These are phyloP conservation scores for Apeira syringaria DNA, from an alignment of 2,888 invertebrate genomes.

Conservation along the genomic window DNA sequence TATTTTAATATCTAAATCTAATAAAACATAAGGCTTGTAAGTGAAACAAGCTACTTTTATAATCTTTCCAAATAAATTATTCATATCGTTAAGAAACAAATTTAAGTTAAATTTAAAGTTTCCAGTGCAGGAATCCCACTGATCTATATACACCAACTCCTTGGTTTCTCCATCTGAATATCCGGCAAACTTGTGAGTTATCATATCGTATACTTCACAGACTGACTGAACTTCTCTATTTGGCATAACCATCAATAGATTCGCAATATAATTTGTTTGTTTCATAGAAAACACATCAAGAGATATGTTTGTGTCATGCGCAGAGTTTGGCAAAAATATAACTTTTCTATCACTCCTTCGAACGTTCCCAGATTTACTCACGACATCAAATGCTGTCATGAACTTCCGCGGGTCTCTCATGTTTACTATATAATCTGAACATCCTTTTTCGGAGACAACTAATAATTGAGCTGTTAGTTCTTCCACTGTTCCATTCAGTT, in stretches of 20 bases:
- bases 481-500: slow-evolving; percentile 36
- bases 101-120: slow-evolving; percentile 52
- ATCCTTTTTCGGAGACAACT: slow-evolving; percentile 66
- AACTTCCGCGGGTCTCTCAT: slow-evolving; percentile 59
- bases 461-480: slow-evolving; percentile 47
- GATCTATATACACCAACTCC: slow-evolving; percentile 56
- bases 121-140: slow-evolving; percentile 63
- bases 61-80: slow-evolving; percentile 67
- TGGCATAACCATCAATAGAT: slow-evolving; percentile 55
- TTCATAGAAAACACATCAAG: slow-evolving; percentile 52
- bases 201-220: slow-evolving; percentile 53
- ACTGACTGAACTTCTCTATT: slow-evolving; percentile 24
- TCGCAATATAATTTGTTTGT: slow-evolving; percentile 57
- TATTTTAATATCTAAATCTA: slow-evolving; percentile 57
- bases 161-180: slow-evolving; percentile 32
- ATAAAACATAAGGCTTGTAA: slow-evolving; percentile 84
- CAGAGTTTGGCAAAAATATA: slow-evolving; percentile 56
- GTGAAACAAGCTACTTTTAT: slow-evolving; percentile 81
- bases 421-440: slow-evolving; percentile 71
- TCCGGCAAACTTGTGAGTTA: slow-evolving; percentile 72
- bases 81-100: slow-evolving; percentile 76
- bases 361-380: slow-evolving; percentile 55
- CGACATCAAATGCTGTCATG: slow-evolving; percentile 62
- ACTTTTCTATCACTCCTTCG: slow-evolving; percentile 74
- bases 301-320: slow-evolving; percentile 29